Percentiles rank a stretch among this genome's conserved stretches.
These are phyloP conservation scores for Temnopleurus reevesii DNA, from an alignment of 53 echinoderm and acorn worm genomes.

Conservation along the genomic window DNA sequence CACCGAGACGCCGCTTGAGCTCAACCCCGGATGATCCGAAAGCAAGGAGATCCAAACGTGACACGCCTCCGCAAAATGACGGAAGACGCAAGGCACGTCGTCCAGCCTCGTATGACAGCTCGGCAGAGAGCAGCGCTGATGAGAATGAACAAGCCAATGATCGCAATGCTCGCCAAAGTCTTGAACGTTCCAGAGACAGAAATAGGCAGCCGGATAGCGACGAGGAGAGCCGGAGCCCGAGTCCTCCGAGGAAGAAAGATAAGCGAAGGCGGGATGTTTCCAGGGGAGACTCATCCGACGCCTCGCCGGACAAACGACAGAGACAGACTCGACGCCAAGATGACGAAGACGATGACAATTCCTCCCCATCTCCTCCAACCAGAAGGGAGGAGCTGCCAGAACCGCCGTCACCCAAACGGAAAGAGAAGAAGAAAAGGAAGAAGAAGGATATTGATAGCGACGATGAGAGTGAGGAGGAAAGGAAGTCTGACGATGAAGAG, in stretches of 20 bases:
- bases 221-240: constrained; percentile 31
- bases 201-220: constrained; percentile 15
- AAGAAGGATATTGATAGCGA: constrained; percentile 59
- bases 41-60: neutral
- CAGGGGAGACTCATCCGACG: neutral
- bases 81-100: neutral
- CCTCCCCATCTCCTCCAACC: constrained; percentile 28
- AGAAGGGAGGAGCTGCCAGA: neutral
- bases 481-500: constrained; percentile 46
- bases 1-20: constrained; percentile 10
- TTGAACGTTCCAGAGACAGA: neutral
- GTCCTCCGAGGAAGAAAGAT: constrained; percentile 49
- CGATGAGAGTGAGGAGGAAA: constrained; percentile 46
- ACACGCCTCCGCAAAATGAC: neutral
- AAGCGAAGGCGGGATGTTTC: constrained; percentile 6
- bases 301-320: constrained; percentile 36
- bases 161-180: constrained; percentile 7
- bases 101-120: constrained; percentile 25
- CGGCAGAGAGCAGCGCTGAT: constrained; percentile 46
- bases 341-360: neutral
- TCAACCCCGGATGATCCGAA: neutral
- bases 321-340: neutral
- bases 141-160: neutral
- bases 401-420: neutral
- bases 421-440: constrained; percentile 72